Evolutionary conservation across 30 jellyfish, hydroid and myxozoan genomes (phyloP).

Genomic region (Pelagia noctiluca): DNA sequence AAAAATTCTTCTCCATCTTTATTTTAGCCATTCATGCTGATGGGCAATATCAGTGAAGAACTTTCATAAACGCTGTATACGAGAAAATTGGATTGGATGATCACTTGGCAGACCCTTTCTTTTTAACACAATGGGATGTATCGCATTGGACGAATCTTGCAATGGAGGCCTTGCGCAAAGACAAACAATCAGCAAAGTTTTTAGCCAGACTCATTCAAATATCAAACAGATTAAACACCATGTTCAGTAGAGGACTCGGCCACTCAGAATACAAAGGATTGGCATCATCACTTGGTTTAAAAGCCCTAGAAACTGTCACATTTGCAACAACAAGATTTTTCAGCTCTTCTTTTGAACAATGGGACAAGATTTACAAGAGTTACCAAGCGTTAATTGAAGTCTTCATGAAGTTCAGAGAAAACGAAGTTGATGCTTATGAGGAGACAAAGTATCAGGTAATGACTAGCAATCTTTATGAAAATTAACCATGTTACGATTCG

Average conservation of each 20-base stretch:
- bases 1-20: too few relatives aligned
- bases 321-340: background rate
- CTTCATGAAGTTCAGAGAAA: background rate
- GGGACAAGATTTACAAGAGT: background rate
- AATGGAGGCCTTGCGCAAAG: background rate
- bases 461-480: too few relatives aligned
- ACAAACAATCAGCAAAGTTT: background rate
- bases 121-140: background rate
- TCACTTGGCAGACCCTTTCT: background rate
- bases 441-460: constrained; percentile 30
- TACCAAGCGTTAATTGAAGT: background rate
- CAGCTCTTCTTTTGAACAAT: constrained; percentile 8
- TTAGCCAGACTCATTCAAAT: background rate
- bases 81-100: background rate
- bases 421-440: constrained; percentile 4
- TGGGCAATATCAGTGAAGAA: background rate
- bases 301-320: constrained; percentile 11
- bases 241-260: background rate
- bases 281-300: background rate
- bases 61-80: background rate
- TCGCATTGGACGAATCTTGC: background rate
- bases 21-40: background rate
- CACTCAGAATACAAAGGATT: background rate
- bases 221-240: background rate
- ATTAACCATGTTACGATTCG: too few relatives aligned